Evolutionary conservation across 2,113 vertebrate genomes (phyloP).

Genomic region (Etheostoma spectabile): DNA sequence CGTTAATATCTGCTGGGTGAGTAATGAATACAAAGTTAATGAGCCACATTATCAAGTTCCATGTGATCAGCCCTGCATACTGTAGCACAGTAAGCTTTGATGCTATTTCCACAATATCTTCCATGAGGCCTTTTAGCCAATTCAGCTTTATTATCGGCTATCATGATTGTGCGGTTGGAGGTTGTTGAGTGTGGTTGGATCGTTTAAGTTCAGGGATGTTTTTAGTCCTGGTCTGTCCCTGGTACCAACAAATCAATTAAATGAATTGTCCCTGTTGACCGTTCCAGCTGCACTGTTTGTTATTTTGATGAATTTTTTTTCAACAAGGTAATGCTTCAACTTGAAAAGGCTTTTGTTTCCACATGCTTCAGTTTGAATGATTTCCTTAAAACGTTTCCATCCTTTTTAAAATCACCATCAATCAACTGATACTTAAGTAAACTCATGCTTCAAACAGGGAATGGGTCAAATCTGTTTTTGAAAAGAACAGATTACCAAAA

Average conservation of each 20-base stretch:
- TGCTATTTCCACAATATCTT: slow-evolving; percentile 15
- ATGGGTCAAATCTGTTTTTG: background rate
- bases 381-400: slow-evolving; percentile 1
- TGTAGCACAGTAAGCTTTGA: slow-evolving; percentile 21
- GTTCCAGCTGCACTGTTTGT: slow-evolving; percentile 8
- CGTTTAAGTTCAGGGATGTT: background rate
- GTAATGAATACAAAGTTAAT: slow-evolving; percentile 31
- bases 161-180: slow-evolving; percentile 2
- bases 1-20: slow-evolving; percentile 4
- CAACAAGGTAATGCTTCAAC: background rate
- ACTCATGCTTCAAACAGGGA: background rate
- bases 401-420: slow-evolving; percentile 12
- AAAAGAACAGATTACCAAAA: background rate
- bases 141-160: slow-evolving; percentile 3
- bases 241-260: background rate
- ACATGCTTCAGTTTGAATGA: background rate
- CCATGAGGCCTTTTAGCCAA: slow-evolving; percentile 24
- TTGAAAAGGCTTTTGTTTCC: background rate
- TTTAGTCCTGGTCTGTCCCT: background rate
- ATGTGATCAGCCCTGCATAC: background rate
- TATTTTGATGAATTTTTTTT: slow-evolving; percentile 1
- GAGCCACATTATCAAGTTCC: slow-evolving; percentile 25
- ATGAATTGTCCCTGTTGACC: slow-evolving; percentile 7
- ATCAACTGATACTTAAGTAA: background rate
- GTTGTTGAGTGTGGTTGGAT: background rate